These are phyloP conservation scores for Dermolepida albohirtum DNA, from an alignment of 2,888 invertebrate genomes.

Conservation along the genomic window DNA sequence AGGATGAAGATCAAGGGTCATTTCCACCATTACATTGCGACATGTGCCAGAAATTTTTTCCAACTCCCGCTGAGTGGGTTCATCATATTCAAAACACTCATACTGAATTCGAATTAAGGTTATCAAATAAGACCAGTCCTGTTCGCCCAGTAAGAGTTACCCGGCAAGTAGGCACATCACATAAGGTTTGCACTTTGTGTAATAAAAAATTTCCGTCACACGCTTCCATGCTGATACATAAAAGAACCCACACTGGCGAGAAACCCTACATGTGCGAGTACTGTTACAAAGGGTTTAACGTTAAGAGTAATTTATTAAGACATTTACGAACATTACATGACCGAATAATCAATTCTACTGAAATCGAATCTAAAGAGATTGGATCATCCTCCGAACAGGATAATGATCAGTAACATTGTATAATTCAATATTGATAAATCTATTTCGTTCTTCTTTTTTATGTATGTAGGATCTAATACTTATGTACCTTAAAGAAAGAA, in stretches of 20 bases:
- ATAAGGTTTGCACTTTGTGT: conserved; percentile 76
- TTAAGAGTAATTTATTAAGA: conserved; percentile 80
- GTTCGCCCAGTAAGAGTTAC: conserved; percentile 42
- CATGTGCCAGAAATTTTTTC: conserved; percentile 79
- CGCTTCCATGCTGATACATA: conserved; percentile 83
- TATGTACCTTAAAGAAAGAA: too few relatives aligned
- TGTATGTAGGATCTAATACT: neutral
- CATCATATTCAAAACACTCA: conserved; percentile 87
- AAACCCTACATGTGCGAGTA: conserved; percentile 79
- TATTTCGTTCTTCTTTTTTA: neutral
- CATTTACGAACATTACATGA: conserved; percentile 82
- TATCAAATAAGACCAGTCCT: conserved; percentile 69
- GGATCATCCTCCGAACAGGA: conserved; percentile 1
- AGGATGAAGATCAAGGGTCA: conserved; percentile 75
- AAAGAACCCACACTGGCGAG: conserved; percentile 80
- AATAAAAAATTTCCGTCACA: conserved; percentile 82
- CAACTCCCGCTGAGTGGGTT: conserved; percentile 89
- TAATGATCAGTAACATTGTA: conserved; percentile 7
- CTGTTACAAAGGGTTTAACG: conserved; percentile 83
- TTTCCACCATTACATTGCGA: conserved; percentile 82
- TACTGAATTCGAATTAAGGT: conserved; percentile 82
- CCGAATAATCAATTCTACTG: conserved; percentile 69
- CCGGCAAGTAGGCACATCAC: conserved; percentile 67
- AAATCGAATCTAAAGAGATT: conserved; percentile 55
- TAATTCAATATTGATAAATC: neutral